Conservation (phyloP, 2,888 invertebrate species). For the Keiferia lycopersicella region DNA sequence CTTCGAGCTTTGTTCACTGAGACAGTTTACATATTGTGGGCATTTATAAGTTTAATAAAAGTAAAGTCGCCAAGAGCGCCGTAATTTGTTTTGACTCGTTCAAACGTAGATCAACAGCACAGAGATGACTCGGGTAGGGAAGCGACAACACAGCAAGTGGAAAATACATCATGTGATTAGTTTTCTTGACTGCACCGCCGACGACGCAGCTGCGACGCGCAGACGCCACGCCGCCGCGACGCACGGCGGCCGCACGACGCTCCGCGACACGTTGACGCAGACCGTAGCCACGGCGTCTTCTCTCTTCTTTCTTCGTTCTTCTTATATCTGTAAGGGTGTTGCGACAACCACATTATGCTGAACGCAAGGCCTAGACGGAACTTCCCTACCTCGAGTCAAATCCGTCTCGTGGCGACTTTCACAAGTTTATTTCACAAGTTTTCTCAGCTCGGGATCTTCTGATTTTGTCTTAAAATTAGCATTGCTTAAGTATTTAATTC, state of each 20-base stretch:
- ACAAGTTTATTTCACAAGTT: slow-evolving; percentile 28
- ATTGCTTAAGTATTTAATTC: slow-evolving; percentile 77
- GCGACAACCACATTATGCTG: slow-evolving; percentile 81
- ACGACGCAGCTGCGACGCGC: slow-evolving; percentile 35
- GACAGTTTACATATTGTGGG: background rate
- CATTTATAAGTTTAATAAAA: slow-evolving; percentile 22
- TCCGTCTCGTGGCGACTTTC: slow-evolving; percentile 66
- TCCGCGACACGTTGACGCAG: slow-evolving; percentile 44
- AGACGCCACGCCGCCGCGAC: slow-evolving; percentile 25
- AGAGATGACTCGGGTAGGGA: slow-evolving; percentile 75
- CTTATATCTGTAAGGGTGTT: slow-evolving; percentile 79
- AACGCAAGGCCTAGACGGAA: slow-evolving; percentile 70
- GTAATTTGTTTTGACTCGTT: slow-evolving; percentile 23
- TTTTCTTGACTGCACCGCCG: slow-evolving; percentile 42
- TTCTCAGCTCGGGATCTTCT: slow-evolving; percentile 53
- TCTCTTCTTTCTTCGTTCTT: slow-evolving; percentile 56
- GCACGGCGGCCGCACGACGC: slow-evolving; percentile 37
- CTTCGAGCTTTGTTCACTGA: slow-evolving; percentile 19
- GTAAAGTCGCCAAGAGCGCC: slow-evolving; percentile 67
- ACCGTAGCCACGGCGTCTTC: slow-evolving; percentile 46
- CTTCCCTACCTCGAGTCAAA: slow-evolving; percentile 77
- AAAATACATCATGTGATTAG: slow-evolving; percentile 54
- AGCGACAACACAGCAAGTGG: slow-evolving; percentile 48
- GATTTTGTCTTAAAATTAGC: slow-evolving; percentile 66
- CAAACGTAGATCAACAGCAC: slow-evolving; percentile 34